A percentile compares a stretch with the other conserved stretches of the same genome.
These are phyloP conservation scores for Pterocles orientalis DNA, from an alignment of 2,113 vertebrate genomes.

Conservation along the genomic window DNA sequence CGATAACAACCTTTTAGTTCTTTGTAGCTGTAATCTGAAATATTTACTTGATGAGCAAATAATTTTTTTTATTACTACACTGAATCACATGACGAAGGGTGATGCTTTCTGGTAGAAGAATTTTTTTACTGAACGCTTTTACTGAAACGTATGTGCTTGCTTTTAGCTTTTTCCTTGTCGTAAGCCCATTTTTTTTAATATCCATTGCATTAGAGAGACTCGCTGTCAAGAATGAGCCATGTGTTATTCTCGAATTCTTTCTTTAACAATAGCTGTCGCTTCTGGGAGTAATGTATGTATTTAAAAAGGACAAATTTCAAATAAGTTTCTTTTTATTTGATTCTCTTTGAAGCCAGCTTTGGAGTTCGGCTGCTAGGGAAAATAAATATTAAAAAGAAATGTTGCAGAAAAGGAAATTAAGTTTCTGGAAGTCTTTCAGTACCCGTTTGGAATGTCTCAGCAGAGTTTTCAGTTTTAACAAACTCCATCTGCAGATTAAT, in stretches of 20 bases:
- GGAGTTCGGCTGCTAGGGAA: not conserved
- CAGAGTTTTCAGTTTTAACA: constrained; percentile 16
- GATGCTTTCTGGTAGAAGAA: not conserved
- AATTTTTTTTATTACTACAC: not conserved
- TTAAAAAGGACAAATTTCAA: not conserved
- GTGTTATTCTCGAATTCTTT: not conserved
- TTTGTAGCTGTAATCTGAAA: not conserved
- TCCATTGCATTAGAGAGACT: not conserved
- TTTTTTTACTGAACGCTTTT: not conserved
- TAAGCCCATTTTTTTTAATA: not conserved
- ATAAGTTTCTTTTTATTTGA: not conserved
- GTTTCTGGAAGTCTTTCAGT: not conserved
- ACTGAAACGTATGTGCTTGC: not conserved
- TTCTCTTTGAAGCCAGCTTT: constrained; percentile 18
- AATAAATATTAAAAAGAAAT: constrained; percentile 13
- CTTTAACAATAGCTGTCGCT: not conserved
- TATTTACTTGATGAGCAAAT: not conserved
- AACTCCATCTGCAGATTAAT: constrained; percentile 46
- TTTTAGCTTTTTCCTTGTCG: not conserved
- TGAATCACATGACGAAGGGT: not conserved
- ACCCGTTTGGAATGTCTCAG: constrained; percentile 8
- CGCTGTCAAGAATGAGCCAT: not conserved
- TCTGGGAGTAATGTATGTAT: not conserved
- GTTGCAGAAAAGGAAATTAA: constrained; percentile 20
- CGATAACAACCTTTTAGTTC: not conserved